A percentile compares a stretch with the other conserved stretches of the same genome.
These are phyloP conservation scores for Laticauda laticaudata DNA, from an alignment of 2,113 vertebrate genomes.

Conservation along the genomic window DNA sequence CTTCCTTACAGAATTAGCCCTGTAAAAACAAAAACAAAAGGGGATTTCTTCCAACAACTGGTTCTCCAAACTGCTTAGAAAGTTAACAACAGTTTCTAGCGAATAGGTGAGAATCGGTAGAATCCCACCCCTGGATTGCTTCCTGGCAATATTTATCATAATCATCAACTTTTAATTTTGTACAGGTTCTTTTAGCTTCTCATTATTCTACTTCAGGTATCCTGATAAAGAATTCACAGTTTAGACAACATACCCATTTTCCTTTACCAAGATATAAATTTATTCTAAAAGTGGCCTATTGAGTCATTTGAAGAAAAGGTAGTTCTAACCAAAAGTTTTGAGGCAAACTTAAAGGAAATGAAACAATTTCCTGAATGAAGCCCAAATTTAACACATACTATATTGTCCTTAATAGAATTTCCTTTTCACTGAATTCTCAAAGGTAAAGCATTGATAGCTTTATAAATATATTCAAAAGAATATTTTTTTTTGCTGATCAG, in stretches of 20 bases:
- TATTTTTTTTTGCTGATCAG: background rate
- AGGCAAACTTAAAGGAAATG: background rate
- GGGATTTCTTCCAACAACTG: no score
- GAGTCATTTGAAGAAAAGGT: background rate
- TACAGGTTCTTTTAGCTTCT: slow-evolving; percentile 38
- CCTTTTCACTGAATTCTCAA: background rate
- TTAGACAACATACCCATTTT: background rate
- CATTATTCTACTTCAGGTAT: background rate
- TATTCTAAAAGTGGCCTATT: background rate
- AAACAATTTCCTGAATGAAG: background rate
- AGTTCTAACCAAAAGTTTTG: background rate
- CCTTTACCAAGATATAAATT: background rate
- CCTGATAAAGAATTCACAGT: slow-evolving; percentile 9
- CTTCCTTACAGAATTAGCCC: no score
- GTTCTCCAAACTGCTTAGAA: no score
- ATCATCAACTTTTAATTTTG: slow-evolving; percentile 29
- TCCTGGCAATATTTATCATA: slow-evolving; percentile 43
- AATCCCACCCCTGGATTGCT: slow-evolving; percentile 6
- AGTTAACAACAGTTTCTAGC: no score
- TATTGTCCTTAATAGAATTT: background rate
- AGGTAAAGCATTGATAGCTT: background rate
- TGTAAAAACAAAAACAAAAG: no score
- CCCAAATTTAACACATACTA: background rate
- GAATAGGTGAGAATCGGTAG: no score
- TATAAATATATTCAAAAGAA: background rate